Evolutionary conservation across 2,888 invertebrate species (phyloP).

Genomic region (Molorchus minor): DNA sequence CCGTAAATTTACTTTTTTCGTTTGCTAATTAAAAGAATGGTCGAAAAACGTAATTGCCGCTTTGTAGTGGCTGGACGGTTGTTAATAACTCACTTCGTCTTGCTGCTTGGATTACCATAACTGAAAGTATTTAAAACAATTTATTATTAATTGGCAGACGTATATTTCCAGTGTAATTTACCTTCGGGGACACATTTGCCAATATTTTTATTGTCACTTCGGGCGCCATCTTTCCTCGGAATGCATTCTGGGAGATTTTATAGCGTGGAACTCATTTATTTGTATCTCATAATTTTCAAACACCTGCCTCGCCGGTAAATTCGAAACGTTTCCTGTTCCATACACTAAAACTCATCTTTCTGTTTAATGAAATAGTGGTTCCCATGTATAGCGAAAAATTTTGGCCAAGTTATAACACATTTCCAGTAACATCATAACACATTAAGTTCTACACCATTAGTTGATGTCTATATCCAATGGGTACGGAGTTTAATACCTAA

Average conservation of each 20-base stretch:
- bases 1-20: constrained; percentile 42
- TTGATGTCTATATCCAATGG: too few relatives aligned
- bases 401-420: too few relatives aligned
- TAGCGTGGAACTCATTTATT: constrained; percentile 18
- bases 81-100: constrained; percentile 48
- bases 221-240: constrained; percentile 11
- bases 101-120: constrained; percentile 44
- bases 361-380: too few relatives aligned
- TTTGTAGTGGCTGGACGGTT: constrained; percentile 39
- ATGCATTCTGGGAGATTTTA: constrained; percentile 6
- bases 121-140: constrained; percentile 49
- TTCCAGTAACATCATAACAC: too few relatives aligned
- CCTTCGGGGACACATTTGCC: constrained; percentile 29
- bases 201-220: constrained; percentile 32
- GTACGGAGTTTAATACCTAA: too few relatives aligned
- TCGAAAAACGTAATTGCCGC: constrained; percentile 42
- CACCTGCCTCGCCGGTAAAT: neutral
- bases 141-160: constrained; percentile 49
- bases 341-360: neutral
- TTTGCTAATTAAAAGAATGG: constrained; percentile 44
- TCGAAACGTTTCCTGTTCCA: neutral
- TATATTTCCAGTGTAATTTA: constrained; percentile 29
- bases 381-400: too few relatives aligned
- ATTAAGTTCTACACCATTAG: too few relatives aligned
- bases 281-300: constrained; percentile 11